phyloP scores from a whole-genome alignment of 1,140 invertebrate genomes.

The Colletes latitarsis region DNA sequence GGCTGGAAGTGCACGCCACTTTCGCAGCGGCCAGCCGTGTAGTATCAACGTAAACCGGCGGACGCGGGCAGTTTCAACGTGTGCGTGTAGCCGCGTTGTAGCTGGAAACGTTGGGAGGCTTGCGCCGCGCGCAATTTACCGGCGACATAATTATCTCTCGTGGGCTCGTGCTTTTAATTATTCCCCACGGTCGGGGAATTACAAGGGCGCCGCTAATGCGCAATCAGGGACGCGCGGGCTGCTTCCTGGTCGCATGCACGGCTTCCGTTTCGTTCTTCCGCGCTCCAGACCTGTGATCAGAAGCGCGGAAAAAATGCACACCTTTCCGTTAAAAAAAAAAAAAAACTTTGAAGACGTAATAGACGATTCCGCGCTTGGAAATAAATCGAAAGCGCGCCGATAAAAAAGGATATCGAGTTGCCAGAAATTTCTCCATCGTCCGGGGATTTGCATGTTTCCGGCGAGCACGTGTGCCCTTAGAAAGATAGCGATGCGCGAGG shows the following conservation, averaged over 20 bases:
- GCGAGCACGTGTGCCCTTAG: too few relatives aligned
- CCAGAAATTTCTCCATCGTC: too few relatives aligned
- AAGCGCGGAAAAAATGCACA: not conserved
- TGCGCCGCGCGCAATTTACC: slow-evolving; percentile 46
- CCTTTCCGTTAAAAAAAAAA: too few relatives aligned
- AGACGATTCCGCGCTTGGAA: too few relatives aligned
- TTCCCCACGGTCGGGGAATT: slow-evolving; percentile 50
- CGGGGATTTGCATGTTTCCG: too few relatives aligned
- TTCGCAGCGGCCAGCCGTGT: slow-evolving; percentile 32
- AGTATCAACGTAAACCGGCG: slow-evolving; percentile 41
- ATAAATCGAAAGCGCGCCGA: too few relatives aligned
- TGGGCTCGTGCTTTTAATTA: slow-evolving; percentile 59
- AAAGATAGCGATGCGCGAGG: too few relatives aligned
- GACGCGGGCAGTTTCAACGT: slow-evolving; percentile 5
- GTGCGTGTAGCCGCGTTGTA: slow-evolving; percentile 6
- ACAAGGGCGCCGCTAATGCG: slow-evolving; percentile 47
- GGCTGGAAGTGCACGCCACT: slow-evolving; percentile 37
- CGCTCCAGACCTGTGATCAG: not conserved
- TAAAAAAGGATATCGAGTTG: too few relatives aligned
- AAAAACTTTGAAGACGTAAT: too few relatives aligned
- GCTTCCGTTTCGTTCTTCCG: slow-evolving; percentile 10
- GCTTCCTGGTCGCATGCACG: slow-evolving; percentile 1
- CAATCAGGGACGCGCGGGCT: slow-evolving; percentile 34
- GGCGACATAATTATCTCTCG: slow-evolving; percentile 54
- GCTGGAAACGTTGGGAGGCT: slow-evolving; percentile 15